Evolutionary conservation across 2,888 invertebrate species (phyloP).

Genomic region (Parascotia fuliginaria): DNA sequence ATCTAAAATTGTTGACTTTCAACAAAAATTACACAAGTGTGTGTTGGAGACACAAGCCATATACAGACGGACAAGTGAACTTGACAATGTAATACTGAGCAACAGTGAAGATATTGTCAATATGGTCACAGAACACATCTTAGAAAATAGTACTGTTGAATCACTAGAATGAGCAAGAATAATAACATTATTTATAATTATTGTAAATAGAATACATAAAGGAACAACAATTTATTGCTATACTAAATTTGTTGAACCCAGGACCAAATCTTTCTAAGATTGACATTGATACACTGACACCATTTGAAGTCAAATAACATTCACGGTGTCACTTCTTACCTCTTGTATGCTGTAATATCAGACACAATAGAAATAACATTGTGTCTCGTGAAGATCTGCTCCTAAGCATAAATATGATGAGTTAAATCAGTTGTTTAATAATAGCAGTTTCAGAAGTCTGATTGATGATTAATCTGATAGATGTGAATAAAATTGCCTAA

Average conservation of each 20-base stretch:
- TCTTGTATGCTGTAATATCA: too few species aligned
- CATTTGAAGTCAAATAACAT: too few species aligned
- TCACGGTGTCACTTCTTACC: too few species aligned
- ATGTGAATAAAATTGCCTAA: conserved; percentile 5
- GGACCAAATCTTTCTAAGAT: too few species aligned
- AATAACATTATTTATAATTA: not conserved
- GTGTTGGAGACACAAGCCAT: conserved; percentile 61
- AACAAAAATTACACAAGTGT: conserved; percentile 65
- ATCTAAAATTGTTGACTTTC: conserved; percentile 66
- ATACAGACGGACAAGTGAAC: conserved; percentile 55
- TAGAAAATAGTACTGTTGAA: conserved; percentile 71
- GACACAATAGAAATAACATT: too few species aligned
- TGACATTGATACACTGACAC: too few species aligned
- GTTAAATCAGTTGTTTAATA: too few species aligned
- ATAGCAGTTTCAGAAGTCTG: not conserved
- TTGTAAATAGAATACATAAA: conserved; percentile 34
- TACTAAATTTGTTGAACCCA: not conserved
- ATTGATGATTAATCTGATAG: not conserved
- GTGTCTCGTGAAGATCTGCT: too few species aligned
- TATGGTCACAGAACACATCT: conserved; percentile 66
- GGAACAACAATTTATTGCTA: not conserved
- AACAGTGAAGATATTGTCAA: conserved; percentile 62
- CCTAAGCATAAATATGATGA: too few species aligned
- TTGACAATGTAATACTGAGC: conserved; percentile 64
- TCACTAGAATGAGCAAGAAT: conserved; percentile 33